These are phyloP conservation scores for Cordilura impudica DNA, from an alignment of 2,888 invertebrate genomes.

Conservation along the genomic window DNA sequence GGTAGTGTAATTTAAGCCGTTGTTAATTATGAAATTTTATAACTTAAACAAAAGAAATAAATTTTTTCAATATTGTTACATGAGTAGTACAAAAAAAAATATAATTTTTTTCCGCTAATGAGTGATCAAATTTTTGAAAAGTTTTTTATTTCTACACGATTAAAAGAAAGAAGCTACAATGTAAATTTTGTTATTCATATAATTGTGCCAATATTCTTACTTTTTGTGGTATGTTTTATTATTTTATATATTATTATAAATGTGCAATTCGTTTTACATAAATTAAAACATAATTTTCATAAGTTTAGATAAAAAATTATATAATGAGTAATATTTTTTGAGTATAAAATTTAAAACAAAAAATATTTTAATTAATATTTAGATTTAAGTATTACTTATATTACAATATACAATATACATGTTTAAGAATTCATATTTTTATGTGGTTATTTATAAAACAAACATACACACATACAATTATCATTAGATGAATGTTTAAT, in stretches of 20 bases:
- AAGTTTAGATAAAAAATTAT: slow-evolving; percentile 2
- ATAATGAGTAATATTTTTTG: too few species aligned
- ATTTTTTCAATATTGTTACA: slow-evolving; percentile 7
- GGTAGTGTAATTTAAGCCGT: not conserved
- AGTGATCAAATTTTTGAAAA: slow-evolving; percentile 25
- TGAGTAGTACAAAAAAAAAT: slow-evolving; percentile 22
- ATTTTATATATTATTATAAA: slow-evolving; percentile 18
- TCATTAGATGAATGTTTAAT: not conserved
- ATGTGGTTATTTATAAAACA: too few species aligned
- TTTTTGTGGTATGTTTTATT: slow-evolving; percentile 4
- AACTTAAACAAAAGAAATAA: not conserved
- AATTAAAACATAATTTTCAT: not conserved
- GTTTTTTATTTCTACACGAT: not conserved
- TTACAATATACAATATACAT: not conserved
- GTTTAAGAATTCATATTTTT: not conserved
- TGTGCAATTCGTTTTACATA: slow-evolving; percentile 9
- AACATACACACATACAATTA: not conserved
- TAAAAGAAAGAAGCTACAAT: not conserved
- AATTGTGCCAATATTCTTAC: slow-evolving; percentile 48
- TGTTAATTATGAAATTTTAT: slow-evolving; percentile 8
- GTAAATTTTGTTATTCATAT: slow-evolving; percentile 7
- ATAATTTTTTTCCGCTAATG: not conserved
- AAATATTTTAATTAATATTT: not conserved
- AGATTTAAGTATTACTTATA: not conserved
- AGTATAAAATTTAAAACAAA: not conserved